These are phyloP conservation scores for Vulpes vulpes DNA, from an alignment of 2,113 vertebrate species.

Conservation along the genomic window DNA sequence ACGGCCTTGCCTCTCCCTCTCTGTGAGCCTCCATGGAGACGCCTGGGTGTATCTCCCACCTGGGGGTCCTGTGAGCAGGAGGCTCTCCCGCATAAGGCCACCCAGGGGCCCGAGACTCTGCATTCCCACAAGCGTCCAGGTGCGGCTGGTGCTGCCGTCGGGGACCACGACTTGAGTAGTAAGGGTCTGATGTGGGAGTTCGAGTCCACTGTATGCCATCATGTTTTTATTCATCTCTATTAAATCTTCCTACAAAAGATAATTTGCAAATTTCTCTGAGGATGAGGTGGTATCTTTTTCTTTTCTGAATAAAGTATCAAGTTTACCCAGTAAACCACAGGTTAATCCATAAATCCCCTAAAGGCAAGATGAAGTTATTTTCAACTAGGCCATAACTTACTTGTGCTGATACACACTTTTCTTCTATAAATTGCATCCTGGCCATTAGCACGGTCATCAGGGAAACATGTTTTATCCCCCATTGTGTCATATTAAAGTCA, in stretches of 20 bases:
- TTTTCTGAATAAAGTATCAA: not conserved
- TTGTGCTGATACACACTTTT: not conserved
- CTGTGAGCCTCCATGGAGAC: not conserved
- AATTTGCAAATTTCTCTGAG: not conserved
- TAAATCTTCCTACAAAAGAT: not conserved
- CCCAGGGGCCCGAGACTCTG: not conserved
- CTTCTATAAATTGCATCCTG: not conserved
- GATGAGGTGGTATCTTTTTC: not conserved
- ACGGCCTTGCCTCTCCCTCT: rapidly evolving
- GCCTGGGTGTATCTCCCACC: rapidly evolving
- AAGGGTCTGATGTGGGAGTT: not conserved
- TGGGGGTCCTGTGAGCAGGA: rapidly evolving
- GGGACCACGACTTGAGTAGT: not conserved
- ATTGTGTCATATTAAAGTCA: not conserved
- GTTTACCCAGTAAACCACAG: no score
- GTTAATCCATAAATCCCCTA: not conserved
- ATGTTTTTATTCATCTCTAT: not conserved
- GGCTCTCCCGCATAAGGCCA: not conserved
- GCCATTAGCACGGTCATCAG: not conserved
- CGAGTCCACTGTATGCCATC: rapidly evolving
- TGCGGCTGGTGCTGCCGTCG: rapidly evolving
- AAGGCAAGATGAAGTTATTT: not conserved
- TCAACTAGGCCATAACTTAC: not conserved
- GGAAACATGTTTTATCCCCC: no score
- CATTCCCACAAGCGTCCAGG: not conserved